A percentile compares a stretch with the other conserved stretches of the same genome.
These are phyloP conservation scores for Rhagonycha lutea DNA, from an alignment of 2,888 invertebrate species.

Conservation along the genomic window DNA sequence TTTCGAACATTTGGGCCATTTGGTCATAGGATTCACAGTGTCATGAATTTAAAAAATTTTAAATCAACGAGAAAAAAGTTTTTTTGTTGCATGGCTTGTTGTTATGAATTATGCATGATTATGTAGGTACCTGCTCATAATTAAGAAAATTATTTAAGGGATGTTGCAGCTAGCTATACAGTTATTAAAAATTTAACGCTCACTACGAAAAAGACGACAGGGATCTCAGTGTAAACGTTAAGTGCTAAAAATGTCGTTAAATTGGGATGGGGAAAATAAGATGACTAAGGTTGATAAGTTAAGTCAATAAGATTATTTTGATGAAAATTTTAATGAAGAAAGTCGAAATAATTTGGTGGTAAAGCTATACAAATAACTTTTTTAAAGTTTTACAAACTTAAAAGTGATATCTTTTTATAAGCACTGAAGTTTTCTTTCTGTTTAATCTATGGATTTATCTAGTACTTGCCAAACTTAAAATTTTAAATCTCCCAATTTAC, in stretches of 20 bases:
- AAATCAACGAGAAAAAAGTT: no score
- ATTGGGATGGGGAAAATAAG: background rate
- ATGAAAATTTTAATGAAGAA: background rate
- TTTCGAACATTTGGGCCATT: no score
- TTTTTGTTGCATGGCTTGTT: background rate
- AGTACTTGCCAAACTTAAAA: no score
- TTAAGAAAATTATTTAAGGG: background rate
- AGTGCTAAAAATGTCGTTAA: background rate
- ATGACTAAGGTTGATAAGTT: background rate
- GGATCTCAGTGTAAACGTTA: background rate
- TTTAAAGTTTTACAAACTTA: no score
- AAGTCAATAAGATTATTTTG: background rate
- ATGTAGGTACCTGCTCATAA: background rate
- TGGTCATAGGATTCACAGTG: no score
- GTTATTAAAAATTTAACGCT: background rate
- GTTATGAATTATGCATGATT: background rate
- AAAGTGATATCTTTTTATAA: no score
- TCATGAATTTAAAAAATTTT: no score
- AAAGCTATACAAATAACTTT: no score
- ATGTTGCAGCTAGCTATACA: background rate
- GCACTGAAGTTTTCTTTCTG: no score
- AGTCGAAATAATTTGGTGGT: background rate
- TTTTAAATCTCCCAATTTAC: no score
- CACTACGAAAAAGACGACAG: background rate
- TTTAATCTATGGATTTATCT: no score